phyloP scores from a whole-genome alignment of 2,888 invertebrate genomes.

The Sialis lutaria region DNA sequence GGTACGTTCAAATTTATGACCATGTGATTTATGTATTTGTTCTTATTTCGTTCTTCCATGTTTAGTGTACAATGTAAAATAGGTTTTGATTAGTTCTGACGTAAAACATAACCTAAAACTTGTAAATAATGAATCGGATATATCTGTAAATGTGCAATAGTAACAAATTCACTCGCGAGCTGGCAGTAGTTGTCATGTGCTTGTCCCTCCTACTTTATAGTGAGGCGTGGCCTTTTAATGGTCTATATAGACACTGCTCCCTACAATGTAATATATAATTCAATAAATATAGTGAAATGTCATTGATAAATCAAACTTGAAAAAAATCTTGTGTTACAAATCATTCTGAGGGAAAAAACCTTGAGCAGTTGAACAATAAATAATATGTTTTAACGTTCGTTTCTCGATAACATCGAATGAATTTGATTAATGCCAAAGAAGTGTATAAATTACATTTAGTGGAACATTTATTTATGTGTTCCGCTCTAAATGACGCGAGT shows the following conservation, averaged over 20 bases:
- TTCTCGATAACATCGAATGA: constrained; percentile 3
- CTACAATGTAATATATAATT: constrained; percentile 6
- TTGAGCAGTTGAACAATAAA: constrained; percentile 5
- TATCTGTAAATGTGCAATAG: constrained; percentile 5
- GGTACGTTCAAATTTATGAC: background rate
- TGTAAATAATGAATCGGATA: background rate
- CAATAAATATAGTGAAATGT: constrained; percentile 7
- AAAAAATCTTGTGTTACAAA: constrained; percentile 6
- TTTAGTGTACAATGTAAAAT: background rate
- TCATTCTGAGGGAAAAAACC: constrained; percentile 5
- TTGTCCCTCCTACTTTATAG: constrained; percentile 17
- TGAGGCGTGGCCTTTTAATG: constrained; percentile 20
- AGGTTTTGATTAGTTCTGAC: background rate
- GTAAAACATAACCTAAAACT: constrained; percentile 5
- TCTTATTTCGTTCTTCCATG: background rate
- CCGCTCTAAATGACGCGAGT: too few species aligned
- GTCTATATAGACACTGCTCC: constrained; percentile 9
- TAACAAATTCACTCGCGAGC: constrained; percentile 15
- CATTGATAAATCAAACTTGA: constrained; percentile 7
- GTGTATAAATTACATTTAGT: constrained; percentile 1
- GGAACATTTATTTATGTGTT: too few species aligned
- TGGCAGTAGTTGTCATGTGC: constrained; percentile 23
- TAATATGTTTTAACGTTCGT: constrained; percentile 2
- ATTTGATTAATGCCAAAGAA: constrained; percentile 3
- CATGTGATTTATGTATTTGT: too few species aligned